Evolutionary conservation across 2,797 vertebrate genomes (phyloP), one percentile per base, ranked within the genome.

Genomic region (Fistularia tabacaria): DNA sequence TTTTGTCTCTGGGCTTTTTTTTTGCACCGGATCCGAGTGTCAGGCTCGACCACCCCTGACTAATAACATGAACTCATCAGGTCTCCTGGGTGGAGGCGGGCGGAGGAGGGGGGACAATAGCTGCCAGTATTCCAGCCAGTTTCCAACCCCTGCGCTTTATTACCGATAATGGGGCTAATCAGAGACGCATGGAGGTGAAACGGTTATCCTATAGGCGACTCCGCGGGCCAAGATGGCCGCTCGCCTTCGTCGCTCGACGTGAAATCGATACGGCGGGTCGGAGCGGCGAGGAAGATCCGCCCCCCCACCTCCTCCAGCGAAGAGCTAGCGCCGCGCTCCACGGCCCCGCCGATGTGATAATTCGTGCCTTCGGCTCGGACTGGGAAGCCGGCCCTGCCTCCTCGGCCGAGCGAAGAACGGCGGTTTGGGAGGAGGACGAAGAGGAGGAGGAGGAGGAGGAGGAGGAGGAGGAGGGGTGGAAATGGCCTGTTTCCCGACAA

Each of bases 401-500:
- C 55, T 62, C 54, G 42, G 46, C 82, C 66, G 41, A 48, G 60
- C 65, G 60, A 51, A 62, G 66, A 69, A 69, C 74, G 68, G 79
- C 48, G 85, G 77, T 87, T 88, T 78, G 80, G 76, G 25, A 25
- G 25, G 25, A 25, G 25, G 25, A 25, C 5, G 25, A 25, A 25
- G 25, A 25, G 5, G 25, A 25, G 5, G 25, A 25, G 5, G 25
- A 25, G 5, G 25, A 25, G 25, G 25, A 25, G 25, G 25, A 25
- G 25, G 25, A 25, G 25, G 25, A 25, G 25, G 80, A 77, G 82
- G 86, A 90, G 84, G 84, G 51, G 73, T 65, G 85, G 89, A 87
- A 88, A 90, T 89, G 76, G 80, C 67, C 84, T 71, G 83, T 84
- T 89, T 90, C 87, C 87, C 79, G 77, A 85, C 81, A 78, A 88